phyloP scores from a whole-genome alignment of 2,888 invertebrate species.

The Stictocephala bisonia region DNA sequence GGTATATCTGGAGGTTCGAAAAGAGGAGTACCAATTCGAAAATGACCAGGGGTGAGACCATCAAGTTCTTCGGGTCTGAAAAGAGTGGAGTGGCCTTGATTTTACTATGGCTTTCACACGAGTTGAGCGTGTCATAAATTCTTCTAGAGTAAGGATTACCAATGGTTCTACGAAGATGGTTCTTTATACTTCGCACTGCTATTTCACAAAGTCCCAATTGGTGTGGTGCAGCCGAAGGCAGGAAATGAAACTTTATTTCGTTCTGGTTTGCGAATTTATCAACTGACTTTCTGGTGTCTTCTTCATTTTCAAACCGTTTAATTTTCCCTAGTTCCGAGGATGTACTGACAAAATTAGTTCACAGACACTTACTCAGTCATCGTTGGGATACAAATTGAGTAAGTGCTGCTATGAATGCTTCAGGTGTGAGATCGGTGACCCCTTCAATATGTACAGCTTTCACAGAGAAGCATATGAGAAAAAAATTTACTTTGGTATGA shows the following conservation, averaged over 20 bases:
- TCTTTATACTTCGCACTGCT: slow-evolving; percentile 55
- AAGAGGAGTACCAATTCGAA: slow-evolving; percentile 59
- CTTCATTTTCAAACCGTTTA: slow-evolving; percentile 6
- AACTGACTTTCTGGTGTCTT: slow-evolving; percentile 44
- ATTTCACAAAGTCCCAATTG: slow-evolving; percentile 60
- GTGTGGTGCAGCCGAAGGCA: slow-evolving; percentile 52
- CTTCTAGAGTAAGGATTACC: slow-evolving; percentile 59
- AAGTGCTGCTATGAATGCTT: too few species aligned
- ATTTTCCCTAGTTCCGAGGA: not conserved
- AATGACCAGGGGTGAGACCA: slow-evolving; percentile 61
- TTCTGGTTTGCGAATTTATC: slow-evolving; percentile 60
- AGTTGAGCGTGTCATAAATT: slow-evolving; percentile 57
- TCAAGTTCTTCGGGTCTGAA: slow-evolving; percentile 55
- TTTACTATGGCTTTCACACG: slow-evolving; percentile 60
- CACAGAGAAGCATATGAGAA: slow-evolving; percentile 57
- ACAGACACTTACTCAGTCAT: slow-evolving; percentile 59
- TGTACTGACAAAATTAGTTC: slow-evolving; percentile 61
- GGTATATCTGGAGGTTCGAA: slow-evolving; percentile 41
- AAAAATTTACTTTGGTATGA: slow-evolving; percentile 44
- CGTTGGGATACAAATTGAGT: slow-evolving; percentile 57
- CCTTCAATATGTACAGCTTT: slow-evolving; percentile 59
- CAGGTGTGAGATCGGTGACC: slow-evolving; percentile 57
- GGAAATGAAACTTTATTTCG: slow-evolving; percentile 40
- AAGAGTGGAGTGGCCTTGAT: too few species aligned
- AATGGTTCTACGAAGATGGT: too few species aligned